These are phyloP conservation scores for Hemiscyllium ocellatum DNA, from an alignment of 2,113 vertebrate genomes.

Conservation along the genomic window DNA sequence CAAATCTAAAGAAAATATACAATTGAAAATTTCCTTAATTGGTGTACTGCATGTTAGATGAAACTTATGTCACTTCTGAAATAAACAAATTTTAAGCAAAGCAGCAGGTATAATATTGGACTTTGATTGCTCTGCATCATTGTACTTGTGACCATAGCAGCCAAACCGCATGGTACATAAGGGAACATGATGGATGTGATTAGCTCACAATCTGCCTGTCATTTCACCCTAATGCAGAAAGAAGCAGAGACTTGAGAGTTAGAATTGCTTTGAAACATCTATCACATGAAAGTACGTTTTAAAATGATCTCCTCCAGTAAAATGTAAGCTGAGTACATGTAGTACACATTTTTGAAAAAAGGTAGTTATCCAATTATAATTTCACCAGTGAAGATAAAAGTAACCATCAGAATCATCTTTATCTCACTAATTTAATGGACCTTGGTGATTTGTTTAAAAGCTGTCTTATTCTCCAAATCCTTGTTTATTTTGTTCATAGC, in stretches of 20 bases:
- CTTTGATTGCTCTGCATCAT: background rate
- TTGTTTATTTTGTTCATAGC: background rate
- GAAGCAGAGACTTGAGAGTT: background rate
- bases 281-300: background rate
- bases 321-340: background rate
- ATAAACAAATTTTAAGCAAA: background rate
- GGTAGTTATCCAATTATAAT: background rate
- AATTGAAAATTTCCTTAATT: background rate
- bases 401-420: background rate
- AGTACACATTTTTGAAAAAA: background rate
- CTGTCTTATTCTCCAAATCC: background rate
- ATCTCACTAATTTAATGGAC: background rate
- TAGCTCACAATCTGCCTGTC: background rate
- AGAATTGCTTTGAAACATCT: background rate
- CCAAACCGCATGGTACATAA: background rate
- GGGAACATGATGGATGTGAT: background rate
- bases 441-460: background rate
- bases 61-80: background rate
- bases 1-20: background rate
- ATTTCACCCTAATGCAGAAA: background rate
- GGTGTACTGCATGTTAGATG: background rate
- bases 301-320: background rate
- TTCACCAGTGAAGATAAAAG: background rate
- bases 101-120: background rate
- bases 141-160: background rate